Percentiles rank a stretch among this genome's conserved stretches.
Conservation (phyloP, 2,888 invertebrate genomes). For the Melanophora roralis region DNA sequence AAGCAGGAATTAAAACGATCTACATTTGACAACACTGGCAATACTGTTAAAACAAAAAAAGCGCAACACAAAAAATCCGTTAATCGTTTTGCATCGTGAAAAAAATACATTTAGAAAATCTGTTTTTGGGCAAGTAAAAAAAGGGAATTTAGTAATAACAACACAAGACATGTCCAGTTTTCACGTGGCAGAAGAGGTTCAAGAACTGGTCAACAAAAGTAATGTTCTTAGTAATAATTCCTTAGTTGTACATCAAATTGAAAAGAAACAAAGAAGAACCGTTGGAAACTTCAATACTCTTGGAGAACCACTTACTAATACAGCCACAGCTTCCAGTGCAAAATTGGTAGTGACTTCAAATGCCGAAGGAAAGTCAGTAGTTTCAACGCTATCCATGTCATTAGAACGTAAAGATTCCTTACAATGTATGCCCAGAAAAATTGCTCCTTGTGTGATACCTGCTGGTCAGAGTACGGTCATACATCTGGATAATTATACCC, state of each 20-base stretch:
- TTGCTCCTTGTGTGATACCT: constrained; percentile 15
- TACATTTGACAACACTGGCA: too few relatives aligned
- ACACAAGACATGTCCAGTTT: constrained; percentile 25
- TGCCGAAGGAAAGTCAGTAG: constrained; percentile 4
- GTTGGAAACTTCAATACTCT: constrained; percentile 20
- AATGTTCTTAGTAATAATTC: neutral
- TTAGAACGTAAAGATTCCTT: constrained; percentile 37
- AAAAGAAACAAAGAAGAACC: constrained; percentile 17
- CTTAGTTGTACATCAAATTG: constrained; percentile 1
- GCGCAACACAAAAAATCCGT: constrained; percentile 38
- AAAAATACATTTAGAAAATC: neutral
- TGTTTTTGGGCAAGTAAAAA: neutral
- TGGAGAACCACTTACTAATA: neutral
- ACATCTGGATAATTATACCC: constrained; percentile 42
- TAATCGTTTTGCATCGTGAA: constrained; percentile 18
- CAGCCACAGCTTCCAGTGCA: constrained; percentile 19
- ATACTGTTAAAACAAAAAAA: too few relatives aligned
- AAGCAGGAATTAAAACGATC: too few relatives aligned
- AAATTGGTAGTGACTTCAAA: constrained; percentile 11
- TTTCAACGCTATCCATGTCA: constrained; percentile 37
- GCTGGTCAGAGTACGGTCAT: constrained; percentile 36
- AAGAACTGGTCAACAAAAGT: neutral
- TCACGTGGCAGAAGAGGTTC: neutral
- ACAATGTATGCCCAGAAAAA: constrained; percentile 16
- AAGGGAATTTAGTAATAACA: too few relatives aligned